Percentiles rank a stretch among this genome's conserved stretches.
These are phyloP conservation scores for Drosophila obscura DNA, from an alignment of 1,140 invertebrate genomes.

Conservation along the genomic window DNA sequence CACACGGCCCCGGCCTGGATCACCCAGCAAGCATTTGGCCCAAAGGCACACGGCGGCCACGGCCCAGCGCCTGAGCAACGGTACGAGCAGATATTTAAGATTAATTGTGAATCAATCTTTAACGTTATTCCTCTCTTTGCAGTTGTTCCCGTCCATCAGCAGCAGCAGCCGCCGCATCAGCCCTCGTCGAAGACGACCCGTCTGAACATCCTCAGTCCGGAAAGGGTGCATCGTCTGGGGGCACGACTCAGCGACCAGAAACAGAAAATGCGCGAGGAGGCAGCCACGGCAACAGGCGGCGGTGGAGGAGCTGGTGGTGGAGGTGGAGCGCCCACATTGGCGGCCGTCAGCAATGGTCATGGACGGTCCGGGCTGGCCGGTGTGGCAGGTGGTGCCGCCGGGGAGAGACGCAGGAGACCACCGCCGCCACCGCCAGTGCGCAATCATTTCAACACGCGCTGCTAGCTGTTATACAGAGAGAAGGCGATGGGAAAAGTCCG, in stretches of 20 bases:
- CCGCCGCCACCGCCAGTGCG: conserved; percentile 63
- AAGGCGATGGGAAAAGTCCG: no score
- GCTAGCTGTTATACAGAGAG: conserved; percentile 32
- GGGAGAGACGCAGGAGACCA: conserved; percentile 50
- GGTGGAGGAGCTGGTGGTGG: conserved; percentile 22
- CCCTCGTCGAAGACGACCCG: conserved; percentile 48
- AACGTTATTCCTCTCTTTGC: background rate
- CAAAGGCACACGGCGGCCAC: conserved; percentile 72
- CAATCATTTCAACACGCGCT: conserved; percentile 70
- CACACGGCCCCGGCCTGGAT: conserved; percentile 48
- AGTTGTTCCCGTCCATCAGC: conserved; percentile 38
- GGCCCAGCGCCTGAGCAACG: conserved; percentile 60
- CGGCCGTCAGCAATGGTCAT: conserved; percentile 9
- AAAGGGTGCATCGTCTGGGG: conserved; percentile 78
- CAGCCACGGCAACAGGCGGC: conserved; percentile 17
- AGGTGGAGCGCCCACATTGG: background rate
- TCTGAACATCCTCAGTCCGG: conserved; percentile 76
- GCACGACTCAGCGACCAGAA: conserved; percentile 78
- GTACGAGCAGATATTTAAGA: background rate
- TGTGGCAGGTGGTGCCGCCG: background rate
- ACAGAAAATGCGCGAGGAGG: conserved; percentile 65
- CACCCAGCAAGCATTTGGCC: conserved; percentile 67
- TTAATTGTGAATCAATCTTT: no score
- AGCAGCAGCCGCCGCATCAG: conserved; percentile 42
- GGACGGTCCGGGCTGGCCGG: background rate